Evolutionary conservation across 2,113 vertebrate genomes (phyloP).

Genomic region (Eupsittula cactorum): DNA sequence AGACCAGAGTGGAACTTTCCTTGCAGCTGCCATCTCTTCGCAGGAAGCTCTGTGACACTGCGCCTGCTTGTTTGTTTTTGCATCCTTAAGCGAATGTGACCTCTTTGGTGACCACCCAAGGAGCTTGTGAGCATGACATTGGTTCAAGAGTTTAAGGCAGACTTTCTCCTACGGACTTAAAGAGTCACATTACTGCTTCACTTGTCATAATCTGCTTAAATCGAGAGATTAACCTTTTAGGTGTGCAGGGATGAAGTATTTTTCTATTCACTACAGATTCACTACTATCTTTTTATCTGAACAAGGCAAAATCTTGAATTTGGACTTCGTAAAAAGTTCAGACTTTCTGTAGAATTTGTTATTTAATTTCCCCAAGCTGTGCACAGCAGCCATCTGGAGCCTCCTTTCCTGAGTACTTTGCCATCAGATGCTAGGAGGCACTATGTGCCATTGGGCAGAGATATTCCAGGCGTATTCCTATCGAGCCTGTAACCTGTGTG

Average conservation of each 20-base stretch:
- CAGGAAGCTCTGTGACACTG: neutral
- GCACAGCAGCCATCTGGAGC: neutral
- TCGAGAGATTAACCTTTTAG: slow-evolving; percentile 19
- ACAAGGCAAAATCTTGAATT: slow-evolving; percentile 1
- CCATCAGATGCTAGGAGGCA: neutral
- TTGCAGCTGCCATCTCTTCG: neutral
- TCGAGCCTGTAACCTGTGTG: neutral
- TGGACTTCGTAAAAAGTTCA: neutral
- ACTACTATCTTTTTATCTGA: slow-evolving; percentile 26
- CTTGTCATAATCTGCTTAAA: slow-evolving; percentile 37
- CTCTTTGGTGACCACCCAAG: neutral
- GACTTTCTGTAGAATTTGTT: neutral
- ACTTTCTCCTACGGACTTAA: neutral
- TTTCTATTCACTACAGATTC: neutral
- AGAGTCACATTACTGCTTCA: slow-evolving; percentile 9
- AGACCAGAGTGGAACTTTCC: neutral
- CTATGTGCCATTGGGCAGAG: neutral
- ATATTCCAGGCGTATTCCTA: neutral
- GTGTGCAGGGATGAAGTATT: neutral
- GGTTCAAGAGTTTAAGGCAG: slow-evolving; percentile 24
- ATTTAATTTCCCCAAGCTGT: neutral
- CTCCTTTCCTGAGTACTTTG: neutral
- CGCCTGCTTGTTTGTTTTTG: neutral
- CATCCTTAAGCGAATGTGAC: neutral
- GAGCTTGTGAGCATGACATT: neutral